These are phyloP conservation scores for Phataginus tetradactyla DNA, from an alignment of 2,797 vertebrate species.

Conservation along the genomic window DNA sequence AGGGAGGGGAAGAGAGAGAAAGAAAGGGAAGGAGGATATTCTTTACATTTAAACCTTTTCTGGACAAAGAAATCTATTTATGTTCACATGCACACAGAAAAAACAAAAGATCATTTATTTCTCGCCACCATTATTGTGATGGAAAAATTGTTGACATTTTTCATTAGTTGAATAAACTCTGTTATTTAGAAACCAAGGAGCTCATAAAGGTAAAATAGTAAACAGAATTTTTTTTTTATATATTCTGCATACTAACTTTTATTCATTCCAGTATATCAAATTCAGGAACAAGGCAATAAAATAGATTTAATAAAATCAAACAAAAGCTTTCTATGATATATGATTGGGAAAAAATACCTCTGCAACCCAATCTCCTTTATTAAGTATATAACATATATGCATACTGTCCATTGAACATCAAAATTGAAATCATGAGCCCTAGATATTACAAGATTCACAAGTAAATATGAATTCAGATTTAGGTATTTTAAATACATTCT, in stretches of 20 bases:
- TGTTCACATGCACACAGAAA: background rate
- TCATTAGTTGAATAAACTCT: conserved; percentile 4
- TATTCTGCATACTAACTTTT: background rate
- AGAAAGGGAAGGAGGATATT: background rate
- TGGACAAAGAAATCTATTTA: conserved; percentile 30
- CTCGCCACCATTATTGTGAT: background rate
- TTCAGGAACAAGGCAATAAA: conserved; percentile 14
- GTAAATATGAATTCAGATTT: background rate
- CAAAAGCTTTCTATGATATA: background rate
- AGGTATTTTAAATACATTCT: background rate
- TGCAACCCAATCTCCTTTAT: background rate
- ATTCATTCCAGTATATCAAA: background rate
- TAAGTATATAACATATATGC: background rate
- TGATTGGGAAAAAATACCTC: background rate
- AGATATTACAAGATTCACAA: background rate
- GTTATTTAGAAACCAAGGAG: conserved; percentile 30
- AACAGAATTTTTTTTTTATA: background rate
- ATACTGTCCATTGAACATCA: background rate
- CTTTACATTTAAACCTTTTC: conserved; percentile 12
- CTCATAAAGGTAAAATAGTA: background rate
- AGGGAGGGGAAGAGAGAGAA: background rate
- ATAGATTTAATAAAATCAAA: background rate
- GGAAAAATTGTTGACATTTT: background rate
- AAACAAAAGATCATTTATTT: conserved; percentile 29
- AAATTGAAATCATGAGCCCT: conserved; percentile 19